Evolutionary conservation across 2,113 vertebrate species (phyloP).

Genomic region (Empidonax alnorum): DNA sequence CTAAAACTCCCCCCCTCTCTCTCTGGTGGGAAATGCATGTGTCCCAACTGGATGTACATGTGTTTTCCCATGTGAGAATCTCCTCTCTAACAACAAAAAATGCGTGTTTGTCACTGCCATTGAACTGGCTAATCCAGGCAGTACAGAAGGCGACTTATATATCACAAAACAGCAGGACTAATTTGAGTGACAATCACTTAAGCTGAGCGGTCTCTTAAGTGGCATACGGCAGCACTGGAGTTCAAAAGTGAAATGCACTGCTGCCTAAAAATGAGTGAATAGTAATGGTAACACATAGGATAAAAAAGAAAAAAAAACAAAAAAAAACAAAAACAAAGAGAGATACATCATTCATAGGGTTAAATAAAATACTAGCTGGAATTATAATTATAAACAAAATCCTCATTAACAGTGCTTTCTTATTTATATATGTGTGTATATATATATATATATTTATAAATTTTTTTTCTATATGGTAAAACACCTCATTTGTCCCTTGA

Average conservation of each 20-base stretch:
- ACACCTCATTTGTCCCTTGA: background rate
- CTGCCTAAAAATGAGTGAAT: background rate
- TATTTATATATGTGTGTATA: background rate
- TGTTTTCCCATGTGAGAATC: conserved; percentile 1
- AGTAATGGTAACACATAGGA: rapidly evolving
- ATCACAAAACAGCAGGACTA: conserved; percentile 29
- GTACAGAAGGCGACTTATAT: conserved; percentile 1
- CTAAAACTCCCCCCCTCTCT: background rate
- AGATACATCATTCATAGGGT: background rate
- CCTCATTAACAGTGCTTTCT: background rate
- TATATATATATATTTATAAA: background rate
- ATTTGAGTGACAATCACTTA: conserved; percentile 54
- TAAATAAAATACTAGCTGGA: background rate
- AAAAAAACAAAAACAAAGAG: background rate
- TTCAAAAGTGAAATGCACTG: background rate
- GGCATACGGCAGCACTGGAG: background rate
- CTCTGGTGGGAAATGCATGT: conserved; percentile 13
- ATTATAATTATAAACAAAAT: background rate
- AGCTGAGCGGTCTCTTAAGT: background rate
- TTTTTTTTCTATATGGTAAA: rapidly evolving
- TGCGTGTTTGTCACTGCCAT: background rate
- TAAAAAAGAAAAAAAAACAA: background rate
- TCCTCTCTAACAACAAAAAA: background rate
- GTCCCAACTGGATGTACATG: background rate
- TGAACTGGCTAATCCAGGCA: conserved; percentile 39